Percentiles rank a stretch among this genome's conserved stretches.
Evolutionary conservation across 2,888 invertebrate genomes (phyloP).

Genomic region (Diarsia rubi): DNA sequence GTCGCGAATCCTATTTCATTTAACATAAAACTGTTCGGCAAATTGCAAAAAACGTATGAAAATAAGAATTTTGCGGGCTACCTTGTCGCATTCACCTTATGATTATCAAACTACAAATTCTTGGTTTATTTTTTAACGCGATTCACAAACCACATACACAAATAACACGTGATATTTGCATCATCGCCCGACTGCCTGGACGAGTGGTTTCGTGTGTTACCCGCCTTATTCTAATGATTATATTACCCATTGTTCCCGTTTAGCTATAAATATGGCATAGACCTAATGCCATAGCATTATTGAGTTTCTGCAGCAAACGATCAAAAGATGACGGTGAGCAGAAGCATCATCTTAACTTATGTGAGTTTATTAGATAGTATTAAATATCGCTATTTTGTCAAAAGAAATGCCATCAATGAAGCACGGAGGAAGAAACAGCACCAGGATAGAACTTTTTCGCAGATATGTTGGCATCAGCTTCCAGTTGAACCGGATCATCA

Average conservation of each 20-base stretch:
- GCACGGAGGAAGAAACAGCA: not conserved
- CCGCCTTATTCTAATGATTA: not conserved
- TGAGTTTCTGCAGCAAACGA: not conserved
- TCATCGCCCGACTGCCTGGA: not conserved
- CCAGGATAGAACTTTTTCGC: not conserved
- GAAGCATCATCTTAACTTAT: slow-evolving; percentile 4
- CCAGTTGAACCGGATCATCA: not conserved
- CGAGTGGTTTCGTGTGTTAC: not conserved
- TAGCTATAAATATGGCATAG: slow-evolving; percentile 20
- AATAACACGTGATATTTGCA: not conserved
- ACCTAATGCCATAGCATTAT: not conserved
- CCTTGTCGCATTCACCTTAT: too few species aligned
- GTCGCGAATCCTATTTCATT: too few species aligned
- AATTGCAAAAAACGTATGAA: too few species aligned
- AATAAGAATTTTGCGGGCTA: too few species aligned
- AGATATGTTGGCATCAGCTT: not conserved
- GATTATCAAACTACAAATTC: slow-evolving; percentile 8
- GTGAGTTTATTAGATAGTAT: too few species aligned
- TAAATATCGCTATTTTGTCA: not conserved
- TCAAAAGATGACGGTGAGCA: not conserved
- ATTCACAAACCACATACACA: not conserved
- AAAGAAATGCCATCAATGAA: not conserved
- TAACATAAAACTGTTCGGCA: too few species aligned
- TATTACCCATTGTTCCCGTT: slow-evolving; percentile 31
- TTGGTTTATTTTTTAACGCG: slow-evolving; percentile 2